Base-by-base conservation (phyloP, 2,113 vertebrate genomes). In the Chamaea fasciata region DNA sequence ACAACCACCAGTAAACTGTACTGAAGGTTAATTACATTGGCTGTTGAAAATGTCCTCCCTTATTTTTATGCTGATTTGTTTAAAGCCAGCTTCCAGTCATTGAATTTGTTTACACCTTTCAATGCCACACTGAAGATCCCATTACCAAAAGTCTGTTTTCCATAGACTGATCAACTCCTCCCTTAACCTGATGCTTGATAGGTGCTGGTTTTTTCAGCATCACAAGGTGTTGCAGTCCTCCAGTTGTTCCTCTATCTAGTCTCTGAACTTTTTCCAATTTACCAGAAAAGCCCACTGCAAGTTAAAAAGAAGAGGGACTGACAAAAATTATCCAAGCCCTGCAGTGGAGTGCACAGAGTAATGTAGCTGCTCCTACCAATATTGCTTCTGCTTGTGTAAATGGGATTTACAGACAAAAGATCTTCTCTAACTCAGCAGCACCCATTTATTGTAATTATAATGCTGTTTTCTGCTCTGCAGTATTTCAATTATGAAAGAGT, bases 1-100 rank as follows among this genome's bases (percentile, higher is more conserved):
- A 85, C 37, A 83, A 50, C 60, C 62, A 46, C 57, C 56, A 92
- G 24, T 92, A 76, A 90, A 62, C 69, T 5, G 27, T 86, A n/a
- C 47, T 47, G 49, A 87, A 95, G 65, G 92, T 92, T 95, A 95
- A 96, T 95, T 95, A 57, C 74, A 11, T 26, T 95, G 73, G 31
- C 81, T 89, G 14, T 83, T 95, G 69, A 79, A 91, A 94, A 76
- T 56, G 28, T 73, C 39, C 52, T 91, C 35, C 27, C 74, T 87
- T 90, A 89, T 92, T 96, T 95, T 96, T 53, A 92, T 77, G 50
- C 69, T 92, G 57, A 65, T 82, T 71, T 87, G 28, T 96, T 89
- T 75, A 89, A 78, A 1, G 0, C 42, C 77, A 82, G 33, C 49
- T 91, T 95, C 74, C 62, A 82, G 52, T 87, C 70, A 42, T 35